Evolutionary conservation across 2,888 invertebrate genomes (phyloP).

Genomic region (Cecidostiba fungosa): DNA sequence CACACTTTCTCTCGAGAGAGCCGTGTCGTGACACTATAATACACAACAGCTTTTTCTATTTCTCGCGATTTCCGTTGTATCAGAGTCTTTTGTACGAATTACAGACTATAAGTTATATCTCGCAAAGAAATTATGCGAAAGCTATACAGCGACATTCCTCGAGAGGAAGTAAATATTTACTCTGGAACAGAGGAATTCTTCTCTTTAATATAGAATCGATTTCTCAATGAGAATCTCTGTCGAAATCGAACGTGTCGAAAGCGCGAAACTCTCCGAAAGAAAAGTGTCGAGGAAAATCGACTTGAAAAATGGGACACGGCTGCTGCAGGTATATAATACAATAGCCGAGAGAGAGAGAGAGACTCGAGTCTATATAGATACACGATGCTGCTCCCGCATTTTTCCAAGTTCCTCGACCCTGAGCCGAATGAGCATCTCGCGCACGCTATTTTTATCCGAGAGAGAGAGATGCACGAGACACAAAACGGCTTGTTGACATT

Average conservation of each 20-base stretch:
- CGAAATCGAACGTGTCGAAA: background rate
- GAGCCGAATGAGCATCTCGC: constrained; percentile 51
- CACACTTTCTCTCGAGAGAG: background rate
- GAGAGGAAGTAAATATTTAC: background rate
- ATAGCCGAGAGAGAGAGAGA: background rate
- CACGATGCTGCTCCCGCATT: constrained; percentile 35
- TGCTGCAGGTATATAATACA: background rate
- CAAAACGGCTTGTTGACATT: constrained; percentile 28
- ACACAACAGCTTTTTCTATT: no score
- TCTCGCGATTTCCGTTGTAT: no score
- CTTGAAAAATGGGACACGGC: constrained; percentile 39
- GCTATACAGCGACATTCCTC: no score
- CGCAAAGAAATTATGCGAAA: no score
- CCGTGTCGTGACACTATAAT: background rate
- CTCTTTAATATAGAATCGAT: background rate
- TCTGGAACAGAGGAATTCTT: no score
- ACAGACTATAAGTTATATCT: no score
- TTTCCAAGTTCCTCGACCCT: constrained; percentile 63
- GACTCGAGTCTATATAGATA: background rate
- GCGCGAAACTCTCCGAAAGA: background rate
- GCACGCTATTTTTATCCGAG: constrained; percentile 34
- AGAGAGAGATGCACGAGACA: background rate
- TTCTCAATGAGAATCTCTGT: background rate
- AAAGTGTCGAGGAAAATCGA: background rate
- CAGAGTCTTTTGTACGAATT: no score